These are phyloP conservation scores for Phalanger gymnotis DNA, from an alignment of 2,797 vertebrate species.

Conservation along the genomic window DNA sequence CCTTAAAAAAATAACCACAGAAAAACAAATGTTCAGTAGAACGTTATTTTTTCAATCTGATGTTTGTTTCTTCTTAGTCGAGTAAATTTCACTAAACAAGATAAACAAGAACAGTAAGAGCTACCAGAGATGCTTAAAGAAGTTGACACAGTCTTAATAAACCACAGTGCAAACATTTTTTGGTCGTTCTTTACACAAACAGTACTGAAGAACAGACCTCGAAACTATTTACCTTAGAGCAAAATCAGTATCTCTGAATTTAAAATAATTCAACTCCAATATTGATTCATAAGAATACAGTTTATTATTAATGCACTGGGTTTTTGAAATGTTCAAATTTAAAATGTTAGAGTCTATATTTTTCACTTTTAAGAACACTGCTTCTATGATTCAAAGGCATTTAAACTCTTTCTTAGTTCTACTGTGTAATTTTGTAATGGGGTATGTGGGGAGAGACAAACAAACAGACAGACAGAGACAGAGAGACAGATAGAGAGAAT, in stretches of 20 bases:
- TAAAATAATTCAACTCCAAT: background rate
- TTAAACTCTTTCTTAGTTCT: background rate
- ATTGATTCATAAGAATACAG: background rate
- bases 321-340: slow-evolving; percentile 19
- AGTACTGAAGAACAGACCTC: slow-evolving; percentile 45
- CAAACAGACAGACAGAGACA: background rate
- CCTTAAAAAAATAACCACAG: slow-evolving; percentile 79
- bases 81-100: slow-evolving; percentile 14
- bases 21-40: slow-evolving; percentile 23
- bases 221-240: slow-evolving; percentile 21
- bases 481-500: background rate
- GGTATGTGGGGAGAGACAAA: no score
- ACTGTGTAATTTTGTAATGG: slow-evolving; percentile 9
- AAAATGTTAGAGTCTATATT: slow-evolving; percentile 17
- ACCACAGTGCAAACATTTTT: background rate
- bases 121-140: slow-evolving; percentile 38
- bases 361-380: slow-evolving; percentile 10
- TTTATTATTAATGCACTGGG: slow-evolving; percentile 8
- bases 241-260: background rate
- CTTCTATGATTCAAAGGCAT: background rate
- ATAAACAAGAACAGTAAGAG: slow-evolving; percentile 38
- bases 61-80: slow-evolving; percentile 17
- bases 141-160: slow-evolving; percentile 29
- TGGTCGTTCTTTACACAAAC: background rate
- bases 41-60: background rate